These are phyloP conservation scores for Aphaenogaster ashmeadi DNA, from an alignment of 1,140 invertebrate species.

Conservation along the genomic window DNA sequence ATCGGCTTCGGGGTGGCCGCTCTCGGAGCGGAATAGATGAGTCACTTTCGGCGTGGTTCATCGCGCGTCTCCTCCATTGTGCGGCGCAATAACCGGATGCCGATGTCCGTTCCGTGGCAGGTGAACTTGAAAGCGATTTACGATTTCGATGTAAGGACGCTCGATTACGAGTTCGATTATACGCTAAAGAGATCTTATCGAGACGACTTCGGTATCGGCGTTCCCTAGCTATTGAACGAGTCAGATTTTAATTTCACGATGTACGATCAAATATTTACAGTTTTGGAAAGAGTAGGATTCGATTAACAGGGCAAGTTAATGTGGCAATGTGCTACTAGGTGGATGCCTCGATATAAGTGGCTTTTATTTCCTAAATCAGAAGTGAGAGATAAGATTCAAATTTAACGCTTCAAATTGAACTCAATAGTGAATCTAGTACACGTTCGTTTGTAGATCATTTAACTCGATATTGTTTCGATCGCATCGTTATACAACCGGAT, in stretches of 20 bases:
- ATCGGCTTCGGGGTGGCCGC: slow-evolving; percentile 2
- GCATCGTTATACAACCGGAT: slow-evolving; percentile 23
- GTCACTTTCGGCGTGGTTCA: slow-evolving; percentile 70
- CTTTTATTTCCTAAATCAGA: background rate
- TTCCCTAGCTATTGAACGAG: background rate
- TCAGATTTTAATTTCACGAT: background rate
- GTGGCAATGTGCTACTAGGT: background rate
- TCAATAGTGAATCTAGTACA: background rate
- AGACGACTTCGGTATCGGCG: background rate
- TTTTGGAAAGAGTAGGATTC: background rate
- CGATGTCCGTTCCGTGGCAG: background rate
- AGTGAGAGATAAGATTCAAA: background rate
- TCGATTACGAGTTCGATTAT: background rate
- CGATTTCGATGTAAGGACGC: background rate
- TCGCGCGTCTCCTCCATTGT: slow-evolving; percentile 62
- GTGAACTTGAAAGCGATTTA: slow-evolving; percentile 21
- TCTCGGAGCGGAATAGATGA: slow-evolving; percentile 33
- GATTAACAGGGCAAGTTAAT: background rate
- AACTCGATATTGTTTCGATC: slow-evolving; percentile 40
- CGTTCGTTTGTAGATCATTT: slow-evolving; percentile 1
- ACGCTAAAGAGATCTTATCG: background rate
- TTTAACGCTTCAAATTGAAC: background rate
- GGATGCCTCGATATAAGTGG: background rate
- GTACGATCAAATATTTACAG: background rate
- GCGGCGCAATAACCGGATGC: slow-evolving; percentile 42